Evolutionary conservation across 2,888 invertebrate species (phyloP), one percentile per base, ranked within the genome.

Genomic region (Amorpha juglandis): DNA sequence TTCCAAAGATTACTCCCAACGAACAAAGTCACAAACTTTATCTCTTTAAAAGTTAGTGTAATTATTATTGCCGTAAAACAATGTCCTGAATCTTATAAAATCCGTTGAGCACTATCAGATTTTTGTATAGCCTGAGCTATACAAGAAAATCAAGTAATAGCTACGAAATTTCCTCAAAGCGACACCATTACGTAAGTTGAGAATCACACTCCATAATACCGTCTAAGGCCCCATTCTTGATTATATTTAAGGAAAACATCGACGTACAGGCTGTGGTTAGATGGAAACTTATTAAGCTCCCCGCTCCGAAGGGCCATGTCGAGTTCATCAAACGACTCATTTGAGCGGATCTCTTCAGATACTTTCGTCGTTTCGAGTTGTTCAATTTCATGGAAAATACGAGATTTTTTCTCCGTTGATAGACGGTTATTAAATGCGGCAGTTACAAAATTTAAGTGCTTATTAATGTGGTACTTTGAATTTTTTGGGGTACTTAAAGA

Each of bases 201-300:
- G 74, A 73, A 70, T 74, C 78, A 78, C 69, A 47, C 48, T 63
- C 68, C 66, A 76, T 81, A 80, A 84, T 81, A 79, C 33, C 42
- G 64, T 47, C 42, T 33, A 19, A 50, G 21, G 76, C 76, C 73
- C 73, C 77, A 75, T 79, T 76, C 77, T 73, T 81, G 79, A 81
- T 83, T 81, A 80, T 76, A 79, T 80, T 82, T 73, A 73, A 75
- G 73, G 74, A 76, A 81, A 81, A 78, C 75, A 78, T 79, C 76
- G 73, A 72, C 70, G 69, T 70, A 65, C 69, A 70, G 75, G 75
- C 74, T 75, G 76, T 63, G 72, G 76, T 74, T 75, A 74, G 75
- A 77, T 42, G 66, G 55, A 63, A 67, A 80, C 81, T 80, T 80
- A 80, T 80, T 78, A 75, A 78, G 63, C 38, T 35, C 53, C 47